Evolutionary conservation across 2,797 vertebrate genomes (phyloP).

Genomic region (Falco columbarius): DNA sequence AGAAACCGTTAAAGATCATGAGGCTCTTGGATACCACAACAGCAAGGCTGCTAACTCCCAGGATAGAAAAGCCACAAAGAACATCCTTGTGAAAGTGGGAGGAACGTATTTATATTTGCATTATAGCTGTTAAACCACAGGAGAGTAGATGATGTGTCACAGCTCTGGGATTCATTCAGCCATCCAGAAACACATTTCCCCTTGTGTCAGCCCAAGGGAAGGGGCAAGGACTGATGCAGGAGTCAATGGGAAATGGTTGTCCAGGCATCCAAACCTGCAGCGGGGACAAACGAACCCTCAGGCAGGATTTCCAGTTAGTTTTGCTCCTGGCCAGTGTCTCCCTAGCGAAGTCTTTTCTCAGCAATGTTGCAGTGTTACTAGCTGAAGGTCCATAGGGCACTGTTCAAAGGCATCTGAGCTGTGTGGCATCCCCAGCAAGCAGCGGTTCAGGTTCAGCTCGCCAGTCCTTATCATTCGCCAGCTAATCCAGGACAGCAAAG

Average conservation of each 20-base stretch:
- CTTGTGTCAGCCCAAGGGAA: background rate
- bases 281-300: background rate
- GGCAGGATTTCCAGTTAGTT: background rate
- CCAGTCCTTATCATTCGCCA: background rate
- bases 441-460: background rate
- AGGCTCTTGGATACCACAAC: background rate
- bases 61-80: background rate
- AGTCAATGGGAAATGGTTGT: background rate
- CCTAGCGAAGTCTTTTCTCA: background rate
- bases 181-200: background rate
- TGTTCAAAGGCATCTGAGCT: background rate
- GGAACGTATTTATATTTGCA: background rate
- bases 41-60: background rate
- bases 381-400: accelerated
- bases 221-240: background rate
- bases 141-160: background rate
- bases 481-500: background rate
- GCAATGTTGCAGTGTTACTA: accelerated
- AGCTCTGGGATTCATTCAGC: background rate
- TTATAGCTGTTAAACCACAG: background rate
- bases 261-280: background rate
- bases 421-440: background rate
- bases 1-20: background rate
- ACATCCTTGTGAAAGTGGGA: background rate
- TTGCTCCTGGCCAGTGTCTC: background rate